Evolutionary conservation across 2,797 vertebrate species (phyloP), one percentile per base, ranked within the genome.

Genomic region (Xenopus petersii): DNA sequence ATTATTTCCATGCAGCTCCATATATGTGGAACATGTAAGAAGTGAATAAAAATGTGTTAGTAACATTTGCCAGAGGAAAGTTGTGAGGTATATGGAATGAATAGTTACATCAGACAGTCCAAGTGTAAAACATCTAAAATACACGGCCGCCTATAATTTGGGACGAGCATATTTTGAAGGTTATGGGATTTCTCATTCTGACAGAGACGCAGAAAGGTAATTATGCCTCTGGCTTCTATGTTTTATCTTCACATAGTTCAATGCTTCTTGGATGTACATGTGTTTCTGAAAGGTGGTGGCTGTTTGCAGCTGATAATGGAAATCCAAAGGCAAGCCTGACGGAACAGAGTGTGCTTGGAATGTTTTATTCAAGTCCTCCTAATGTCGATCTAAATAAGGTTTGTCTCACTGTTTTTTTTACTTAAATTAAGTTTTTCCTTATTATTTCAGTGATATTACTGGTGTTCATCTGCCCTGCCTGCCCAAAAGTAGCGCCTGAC

Each of bases 181-280:
- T 13, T 86, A 75, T 63, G 92, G 93, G 10, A 83, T 90, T 17
- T 80, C 79, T 54, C 79, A 64, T 15, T 93, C 90, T 10, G 75
- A 81, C 0, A 3, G 81, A 55, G 89, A 94, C 74, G 92, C 92
- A 21, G 93, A 94, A 85, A 92, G 90, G 93, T 94, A 86, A 83
- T 36, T 21, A 0, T 63, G 3, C 7, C 15, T 51, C 33, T 4
- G 58, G 56, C 74, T 9, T 5, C 26, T 55, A 3, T 16, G 0
- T 4, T 75, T 16, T 10, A 0, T 0, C 4, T 60, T 24, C 4
- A 60, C 13, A 60, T 12, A 60, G 10, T 6, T 12, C 13, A 10
- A 64, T 75, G 46, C 16, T 9, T 15, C 36, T 61, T 24, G 24
- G 17, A 61, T 58, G 16, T 4, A 51, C 49, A 51, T 47, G 10